Evolutionary conservation across 2,113 vertebrate genomes (phyloP).

Genomic region (Salminus brasiliensis): DNA sequence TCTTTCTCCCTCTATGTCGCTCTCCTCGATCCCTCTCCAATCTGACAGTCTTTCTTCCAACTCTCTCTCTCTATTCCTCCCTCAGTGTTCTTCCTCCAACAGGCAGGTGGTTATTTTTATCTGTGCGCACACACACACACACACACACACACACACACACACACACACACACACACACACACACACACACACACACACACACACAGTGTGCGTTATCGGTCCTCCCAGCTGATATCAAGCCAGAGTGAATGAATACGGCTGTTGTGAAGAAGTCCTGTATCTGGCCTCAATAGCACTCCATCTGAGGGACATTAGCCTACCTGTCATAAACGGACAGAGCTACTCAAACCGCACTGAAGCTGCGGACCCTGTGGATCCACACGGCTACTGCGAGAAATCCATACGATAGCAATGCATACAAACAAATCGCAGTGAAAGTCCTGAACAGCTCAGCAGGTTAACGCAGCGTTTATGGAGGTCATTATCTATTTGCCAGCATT

Average conservation of each 20-base stretch:
- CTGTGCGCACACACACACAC: too few relatives aligned
- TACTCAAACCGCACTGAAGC: not conserved
- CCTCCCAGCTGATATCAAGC: not conserved
- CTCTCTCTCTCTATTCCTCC: not conserved
- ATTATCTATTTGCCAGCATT: too few relatives aligned
- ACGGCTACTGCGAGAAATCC: too few relatives aligned
- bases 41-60: not conserved
- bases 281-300: not conserved
- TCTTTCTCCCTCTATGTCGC: too few relatives aligned
- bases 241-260: not conserved
- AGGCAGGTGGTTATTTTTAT: not conserved
- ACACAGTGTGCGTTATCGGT: not conserved
- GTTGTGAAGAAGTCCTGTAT: not conserved
- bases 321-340: not conserved
- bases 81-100: not conserved
- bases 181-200: too few relatives aligned
- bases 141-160: too few relatives aligned
- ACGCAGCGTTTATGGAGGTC: too few relatives aligned
- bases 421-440: too few relatives aligned
- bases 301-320: not conserved
- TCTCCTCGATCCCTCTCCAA: not conserved
- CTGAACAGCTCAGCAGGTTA: too few relatives aligned
- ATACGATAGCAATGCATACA: too few relatives aligned
- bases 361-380: not conserved
- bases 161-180: too few relatives aligned